Base-by-base conservation (phyloP, 2,888 invertebrate genomes). In the Drosophila cracens region DNA sequence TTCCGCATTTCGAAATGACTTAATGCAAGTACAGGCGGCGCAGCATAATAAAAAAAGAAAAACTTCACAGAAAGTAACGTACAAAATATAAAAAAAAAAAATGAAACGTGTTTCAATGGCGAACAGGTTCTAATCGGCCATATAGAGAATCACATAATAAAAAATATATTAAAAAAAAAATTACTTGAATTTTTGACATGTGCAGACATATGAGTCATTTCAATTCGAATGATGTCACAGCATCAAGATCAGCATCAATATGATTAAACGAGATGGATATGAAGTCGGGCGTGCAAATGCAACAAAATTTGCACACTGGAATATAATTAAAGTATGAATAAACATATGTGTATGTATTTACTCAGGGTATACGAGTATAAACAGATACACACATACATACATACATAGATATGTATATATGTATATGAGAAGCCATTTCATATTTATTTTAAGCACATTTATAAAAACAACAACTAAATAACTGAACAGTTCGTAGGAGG, bases 81-180 rank as follows among this genome's bases (percentile, higher is more conserved):
- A 43, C n/a, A 43, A 43, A 21, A 43, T 43, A 43, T 21, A 43
- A 43, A 13, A 46, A 21, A 31, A 76, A 46, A 3, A 60, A 56
- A 34, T 48, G 69, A 82, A 72, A 89, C 89, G 84, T 89, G 82
- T 84, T 87, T 66, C 67, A 69, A 70, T 70, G 57, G 63, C 68
- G 51, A 87, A 87, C 83, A 76, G 88, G 81, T 83, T 83, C 70
- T 34, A 70, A 76, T 54, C 58, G 33, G 54, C 56, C 59, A 43
- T 53, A 57, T 60, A 53, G 13, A 10, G 13, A 62, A 31, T 21
- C 49, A 33, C 43, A 38, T 27, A 46, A 43, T n/a, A 48, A 25
- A 25, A 25, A 25, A 25, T 25, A 25, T 25, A 25, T 25, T 2
- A 36, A 49, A n/a, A 56, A 56, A 64, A 16, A 36, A 33, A 43